Evolutionary conservation across 2,113 vertebrate genomes (phyloP).

Genomic region (Poecile atricapillus): DNA sequence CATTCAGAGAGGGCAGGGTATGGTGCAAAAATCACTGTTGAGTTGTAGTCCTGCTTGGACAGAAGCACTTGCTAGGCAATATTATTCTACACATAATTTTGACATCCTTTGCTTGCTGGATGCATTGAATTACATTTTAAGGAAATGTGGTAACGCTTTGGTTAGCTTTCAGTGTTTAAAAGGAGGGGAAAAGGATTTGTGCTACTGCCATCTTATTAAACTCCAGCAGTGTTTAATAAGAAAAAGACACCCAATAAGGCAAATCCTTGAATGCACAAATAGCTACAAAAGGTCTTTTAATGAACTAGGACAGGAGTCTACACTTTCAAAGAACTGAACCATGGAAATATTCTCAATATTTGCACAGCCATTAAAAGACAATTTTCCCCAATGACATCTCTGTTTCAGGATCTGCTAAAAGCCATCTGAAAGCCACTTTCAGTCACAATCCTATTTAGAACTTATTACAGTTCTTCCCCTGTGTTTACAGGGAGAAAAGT

Average conservation of each 20-base stretch:
- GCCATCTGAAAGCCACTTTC: slow-evolving; percentile 47
- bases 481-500: neutral
- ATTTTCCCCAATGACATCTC: neutral
- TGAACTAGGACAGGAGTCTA: neutral
- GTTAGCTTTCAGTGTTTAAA: slow-evolving; percentile 48
- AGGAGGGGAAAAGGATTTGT: slow-evolving; percentile 10
- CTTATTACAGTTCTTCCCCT: neutral
- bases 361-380: slow-evolving; percentile 36
- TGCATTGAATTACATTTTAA: slow-evolving; percentile 30
- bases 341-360: neutral
- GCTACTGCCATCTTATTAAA: slow-evolving; percentile 37
- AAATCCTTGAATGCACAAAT: slow-evolving; percentile 55
- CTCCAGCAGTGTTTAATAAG: slow-evolving; percentile 46
- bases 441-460: slow-evolving; percentile 18
- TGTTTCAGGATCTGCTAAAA: slow-evolving; percentile 41
- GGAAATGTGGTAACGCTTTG: neutral
- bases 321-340: neutral
- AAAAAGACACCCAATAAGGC: slow-evolving; percentile 32
- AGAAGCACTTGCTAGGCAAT: slow-evolving; percentile 9
- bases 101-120: slow-evolving; percentile 39
- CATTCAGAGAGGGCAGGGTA: neutral
- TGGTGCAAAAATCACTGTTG: neutral
- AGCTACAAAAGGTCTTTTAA: slow-evolving; percentile 15
- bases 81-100: slow-evolving; percentile 25
- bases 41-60: neutral